A percentile compares a stretch with the other conserved stretches of the same genome.
Evolutionary conservation across 2,113 vertebrate genomes (phyloP).

Genomic region (Arizona elegans): DNA sequence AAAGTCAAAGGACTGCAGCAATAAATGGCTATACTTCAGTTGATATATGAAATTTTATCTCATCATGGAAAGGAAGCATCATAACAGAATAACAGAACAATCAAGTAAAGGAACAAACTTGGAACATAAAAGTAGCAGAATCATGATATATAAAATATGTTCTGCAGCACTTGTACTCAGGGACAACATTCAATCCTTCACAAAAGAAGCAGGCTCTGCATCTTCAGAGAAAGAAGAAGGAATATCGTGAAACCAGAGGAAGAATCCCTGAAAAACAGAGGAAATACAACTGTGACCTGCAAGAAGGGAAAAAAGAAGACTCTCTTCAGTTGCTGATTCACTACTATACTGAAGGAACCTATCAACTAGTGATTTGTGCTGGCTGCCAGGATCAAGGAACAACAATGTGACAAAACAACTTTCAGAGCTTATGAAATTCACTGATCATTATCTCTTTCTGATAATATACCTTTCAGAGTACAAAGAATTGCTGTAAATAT

Average conservation of each 20-base stretch:
- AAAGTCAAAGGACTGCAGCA: not conserved
- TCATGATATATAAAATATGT: not conserved
- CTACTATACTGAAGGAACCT: not conserved
- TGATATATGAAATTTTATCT: not conserved
- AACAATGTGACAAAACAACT: not conserved
- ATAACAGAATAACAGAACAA: not conserved
- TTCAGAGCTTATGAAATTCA: not conserved
- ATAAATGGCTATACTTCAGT: not conserved
- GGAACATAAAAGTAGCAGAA: not conserved
- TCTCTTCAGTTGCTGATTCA: not conserved
- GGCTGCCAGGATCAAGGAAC: not conserved
- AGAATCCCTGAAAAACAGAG: not conserved
- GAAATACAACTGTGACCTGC: not conserved
- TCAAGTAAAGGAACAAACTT: not conserved
- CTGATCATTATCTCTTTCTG: not conserved
- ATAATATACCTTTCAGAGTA: not conserved
- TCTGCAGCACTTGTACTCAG: not conserved
- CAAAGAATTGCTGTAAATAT: not conserved
- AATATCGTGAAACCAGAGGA: not conserved
- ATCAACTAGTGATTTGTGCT: not conserved
- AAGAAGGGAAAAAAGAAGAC: not conserved
- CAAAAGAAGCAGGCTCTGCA: not conserved
- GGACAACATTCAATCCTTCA: not conserved
- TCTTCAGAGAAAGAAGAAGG: not conserved
- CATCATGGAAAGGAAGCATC: not conserved